Evolutionary conservation across 2,113 vertebrate species (phyloP).

Genomic region (Sclerurus mexicanus): DNA sequence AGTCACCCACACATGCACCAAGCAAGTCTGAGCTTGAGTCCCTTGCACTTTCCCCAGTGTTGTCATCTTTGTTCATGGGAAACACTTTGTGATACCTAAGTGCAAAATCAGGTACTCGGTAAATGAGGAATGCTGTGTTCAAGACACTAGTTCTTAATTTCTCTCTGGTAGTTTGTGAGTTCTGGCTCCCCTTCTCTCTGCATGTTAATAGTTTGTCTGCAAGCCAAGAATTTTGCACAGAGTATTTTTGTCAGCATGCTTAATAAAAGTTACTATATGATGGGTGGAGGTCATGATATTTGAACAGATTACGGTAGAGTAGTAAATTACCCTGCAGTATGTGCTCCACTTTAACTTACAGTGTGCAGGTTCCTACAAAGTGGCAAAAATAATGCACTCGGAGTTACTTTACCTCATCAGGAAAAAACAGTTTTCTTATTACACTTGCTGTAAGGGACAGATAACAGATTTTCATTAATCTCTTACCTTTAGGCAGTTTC

Average conservation of each 20-base stretch:
- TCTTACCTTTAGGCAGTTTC: not conserved
- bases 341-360: not conserved
- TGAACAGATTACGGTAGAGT: not conserved
- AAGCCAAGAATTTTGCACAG: not conserved
- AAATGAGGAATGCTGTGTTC: not conserved
- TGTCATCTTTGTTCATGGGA: not conserved
- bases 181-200: not conserved
- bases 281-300: not conserved
- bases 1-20: not conserved
- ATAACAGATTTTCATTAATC: not conserved
- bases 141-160: not conserved
- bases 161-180: not conserved
- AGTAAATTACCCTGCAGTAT: not conserved
- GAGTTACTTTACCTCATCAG: not conserved
- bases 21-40: not conserved
- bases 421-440: not conserved
- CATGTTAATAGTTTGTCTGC: not conserved
- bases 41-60: fast-evolving
- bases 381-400: not conserved
- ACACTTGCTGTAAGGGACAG: not conserved
- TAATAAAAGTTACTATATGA: not conserved
- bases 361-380: not conserved
- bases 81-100: not conserved
- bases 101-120: not conserved
- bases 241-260: not conserved